Base-by-base conservation (phyloP, 2,797 vertebrate species). In the Brachymystax lenok region DNA sequence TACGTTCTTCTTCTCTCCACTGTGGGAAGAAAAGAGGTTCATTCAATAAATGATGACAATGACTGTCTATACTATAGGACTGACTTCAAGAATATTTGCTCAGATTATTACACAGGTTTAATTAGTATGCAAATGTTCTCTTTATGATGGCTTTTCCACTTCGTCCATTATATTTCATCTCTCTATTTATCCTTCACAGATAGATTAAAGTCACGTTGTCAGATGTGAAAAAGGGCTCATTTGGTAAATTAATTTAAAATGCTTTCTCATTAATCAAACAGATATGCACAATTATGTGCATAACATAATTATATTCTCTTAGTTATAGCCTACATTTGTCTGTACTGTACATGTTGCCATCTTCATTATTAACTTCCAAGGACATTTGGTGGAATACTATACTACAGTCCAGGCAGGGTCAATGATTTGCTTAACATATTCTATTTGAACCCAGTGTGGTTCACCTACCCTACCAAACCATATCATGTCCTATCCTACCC, bases 101-200 rank as follows among this genome's bases (percentile, higher is more conserved):
- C 35, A 87, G 86, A 92, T 92, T 92, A 93, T 92, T 88, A 90
- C 83, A 13, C 84, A 6, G 40, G 50, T 92, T 93, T 92, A 94
- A 95, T 94, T 94, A 94, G 92, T 93, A 94, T 95, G 94, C 92
- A 93, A 94, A 95, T 95, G 88, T 85, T 89, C 84, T 83, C 92
- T 94, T 94, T 94, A 95, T 91, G 92, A 90, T 92, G 88, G 80
- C 88, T 87, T 92, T 79, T 69, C 74, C 73, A 82, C 79, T 90
- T 87, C 88, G 88, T 93, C 92, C 90, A 92, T 94, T 93, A 93
- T 91, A 91, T 93, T 91, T 91, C 87, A 92, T 91, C 88, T 91
- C 85, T 90, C 88, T 91, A 91, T 92, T 92, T 93, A 92, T 94
- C 88, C 91, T 91, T 78, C 82, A 87, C 81, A 84, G 85, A 88